Base-by-base conservation (phyloP, 2,797 vertebrate species). In the Eleutherodactylus coqui region DNA sequence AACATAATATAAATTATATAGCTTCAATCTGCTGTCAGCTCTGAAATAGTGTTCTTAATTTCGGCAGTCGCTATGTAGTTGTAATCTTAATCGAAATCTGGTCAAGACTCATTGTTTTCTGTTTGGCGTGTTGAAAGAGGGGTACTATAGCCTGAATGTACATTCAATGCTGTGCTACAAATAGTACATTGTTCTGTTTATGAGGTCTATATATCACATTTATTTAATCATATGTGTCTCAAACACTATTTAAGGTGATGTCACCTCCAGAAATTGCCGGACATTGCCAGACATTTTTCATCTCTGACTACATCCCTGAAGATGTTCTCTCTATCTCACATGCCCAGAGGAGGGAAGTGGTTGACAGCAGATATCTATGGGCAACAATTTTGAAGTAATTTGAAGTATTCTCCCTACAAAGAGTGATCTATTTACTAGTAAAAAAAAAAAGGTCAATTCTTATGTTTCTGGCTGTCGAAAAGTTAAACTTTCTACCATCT, bases 51-150 rank as follows among this genome's bases (percentile, higher is more conserved):
- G 80, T 82, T 67, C 51, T 41, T 55, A 70, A 29, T 60, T 45
- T 84, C 62, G 32, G 43, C 2, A n/a, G 27, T n/a, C 32, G 21
- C 41, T 76, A 7, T 45, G 51, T 16, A 24, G n/a, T 19, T 13
- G 11, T 43, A 62, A 84, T 75, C 82, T 84, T 84, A 84, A 75
- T 84, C 24, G 53, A 84, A 62, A 84, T 62, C 82, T 76, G 53
- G 53, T 32, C 55, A 43, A 49, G 21, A 51, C 21, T 69, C 32
- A 49, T 69, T 69, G 79, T 81, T 70, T 72, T 82, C 62, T 58
- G 47, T 49, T 32, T 70, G 32, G 29, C 34, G 11, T 72, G 24
- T 41, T 17, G 67, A 17, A 53, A 3, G n/a, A 51, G 58, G 45
- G 11, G 34, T 41, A 43, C 14, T 10, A 72, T 72, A 70, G 36